Base-by-base conservation (phyloP, 2,797 vertebrate species). In the Lepus townsendii region DNA sequence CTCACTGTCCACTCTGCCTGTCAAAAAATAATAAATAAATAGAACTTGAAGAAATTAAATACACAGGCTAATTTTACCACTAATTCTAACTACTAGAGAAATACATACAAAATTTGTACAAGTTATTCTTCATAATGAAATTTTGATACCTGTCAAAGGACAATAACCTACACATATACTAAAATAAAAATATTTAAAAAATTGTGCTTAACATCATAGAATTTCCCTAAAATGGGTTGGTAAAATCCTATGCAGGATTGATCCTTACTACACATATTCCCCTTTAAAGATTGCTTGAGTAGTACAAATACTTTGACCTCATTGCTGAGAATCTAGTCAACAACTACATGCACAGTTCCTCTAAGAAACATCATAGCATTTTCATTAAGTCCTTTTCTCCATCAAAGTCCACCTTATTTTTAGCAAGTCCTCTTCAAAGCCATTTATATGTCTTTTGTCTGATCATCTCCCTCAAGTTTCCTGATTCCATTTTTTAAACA, bases 171-270 rank as follows among this genome's bases (percentile, higher is more conserved):
- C 22, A 92, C 4, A 88, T 73, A 97, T 20, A 95, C 22, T 24
- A 54, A 65, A 82, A 92, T 92, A 80, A 90, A 82, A 78, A 63
- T 7, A 73, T 87, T 93, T 77, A 1, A 77, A 13, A 94, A 93
- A 83, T 94, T 96, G 95, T 97, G 93, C 97, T 97, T 96, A 78
- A 42, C 7, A 42, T 42, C 42, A 42, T 42, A 42, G 42, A 42
- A 42, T 42, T 42, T 42, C 42, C 42, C 52, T 84, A 73, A 96
- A 87, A 91, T 73, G 93, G 50, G 88, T 42, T 65, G 78, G 87
- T 60, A 76, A 96, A 92, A 96, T 73, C 83, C 71, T 63, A 60
- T 13, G 63, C 6, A 83, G 19, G 50, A 90, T 83, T 63, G 19
- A 65, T 83, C 87, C 78, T 69, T 47, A 82, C 57, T 85, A 62